A percentile compares a stretch with the other conserved stretches of the same genome.
Evolutionary conservation across 1,140 invertebrate genomes (phyloP).

Genomic region (Trissolcus basalis): DNA sequence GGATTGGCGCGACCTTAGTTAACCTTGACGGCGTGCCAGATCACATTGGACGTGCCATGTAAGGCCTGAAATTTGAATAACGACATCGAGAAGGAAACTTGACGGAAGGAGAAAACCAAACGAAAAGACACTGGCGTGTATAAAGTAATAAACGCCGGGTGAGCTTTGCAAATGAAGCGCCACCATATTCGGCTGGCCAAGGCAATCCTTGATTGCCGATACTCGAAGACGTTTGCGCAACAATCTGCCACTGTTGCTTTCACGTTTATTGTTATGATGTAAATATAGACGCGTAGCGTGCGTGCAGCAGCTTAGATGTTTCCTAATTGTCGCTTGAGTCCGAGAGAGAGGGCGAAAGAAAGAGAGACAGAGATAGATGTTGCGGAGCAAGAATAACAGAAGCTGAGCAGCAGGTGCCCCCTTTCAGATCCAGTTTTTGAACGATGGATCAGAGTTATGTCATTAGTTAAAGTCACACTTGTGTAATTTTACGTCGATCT

Average conservation of each 20-base stretch:
- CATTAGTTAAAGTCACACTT: too few relatives aligned
- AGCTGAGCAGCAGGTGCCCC: too few relatives aligned
- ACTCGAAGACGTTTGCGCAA: conserved; percentile 37
- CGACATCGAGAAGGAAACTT: conserved; percentile 8
- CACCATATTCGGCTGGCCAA: conserved; percentile 41
- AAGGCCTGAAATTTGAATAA: conserved; percentile 41
- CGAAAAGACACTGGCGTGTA: background rate
- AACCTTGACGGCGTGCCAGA: conserved; percentile 37
- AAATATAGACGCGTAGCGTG: too few relatives aligned
- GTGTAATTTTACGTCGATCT: too few relatives aligned
- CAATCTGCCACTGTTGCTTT: conserved; percentile 11
- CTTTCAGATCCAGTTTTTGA: too few relatives aligned
- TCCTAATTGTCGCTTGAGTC: too few relatives aligned
- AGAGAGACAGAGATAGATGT: too few relatives aligned
- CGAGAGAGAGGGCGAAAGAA: too few relatives aligned
- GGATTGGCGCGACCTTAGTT: conserved; percentile 16
- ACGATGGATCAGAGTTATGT: too few relatives aligned
- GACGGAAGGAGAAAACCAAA: conserved; percentile 6
- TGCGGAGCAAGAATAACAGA: too few relatives aligned
- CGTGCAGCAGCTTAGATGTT: too few relatives aligned
- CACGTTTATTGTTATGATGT: conserved; percentile 1
- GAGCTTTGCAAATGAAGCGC: conserved; percentile 18
- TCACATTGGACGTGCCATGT: conserved; percentile 25
- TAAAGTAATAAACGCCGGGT: conserved; percentile 3
- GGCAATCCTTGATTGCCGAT: conserved; percentile 21